Conservation (phyloP, 2,888 invertebrate species). For the Axea sp. region DNA sequence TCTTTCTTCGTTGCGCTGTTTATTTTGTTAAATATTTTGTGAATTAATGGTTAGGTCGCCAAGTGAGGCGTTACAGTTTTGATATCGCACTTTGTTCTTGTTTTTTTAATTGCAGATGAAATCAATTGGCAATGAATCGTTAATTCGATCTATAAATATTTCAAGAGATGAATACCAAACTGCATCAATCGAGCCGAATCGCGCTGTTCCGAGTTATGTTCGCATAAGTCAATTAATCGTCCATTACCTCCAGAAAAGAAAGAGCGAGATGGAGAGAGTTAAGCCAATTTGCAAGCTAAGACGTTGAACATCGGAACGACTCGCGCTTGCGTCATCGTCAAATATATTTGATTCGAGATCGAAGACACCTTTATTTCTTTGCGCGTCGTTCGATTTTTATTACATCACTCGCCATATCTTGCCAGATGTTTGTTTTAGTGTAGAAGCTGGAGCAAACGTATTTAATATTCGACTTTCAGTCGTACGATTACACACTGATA, state of each 20-base stretch:
- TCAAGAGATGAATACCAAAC: no score
- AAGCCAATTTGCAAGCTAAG: constrained; percentile 31
- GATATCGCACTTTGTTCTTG: no score
- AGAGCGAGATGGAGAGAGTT: constrained; percentile 14
- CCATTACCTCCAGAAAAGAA: constrained; percentile 34
- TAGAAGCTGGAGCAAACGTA: background rate
- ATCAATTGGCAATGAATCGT: no score
- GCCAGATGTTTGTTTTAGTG: constrained; percentile 22
- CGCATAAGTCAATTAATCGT: constrained; percentile 33
- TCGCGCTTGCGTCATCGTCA: constrained; percentile 38
- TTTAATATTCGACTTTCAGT: background rate
- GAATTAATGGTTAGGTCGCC: no score
- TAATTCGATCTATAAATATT: no score
- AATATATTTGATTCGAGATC: constrained; percentile 25
- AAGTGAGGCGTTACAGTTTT: no score
- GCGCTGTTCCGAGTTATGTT: constrained; percentile 6
- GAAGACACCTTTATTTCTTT: constrained; percentile 10
- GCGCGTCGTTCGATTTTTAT: constrained; percentile 15
- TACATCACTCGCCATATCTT: constrained; percentile 25
- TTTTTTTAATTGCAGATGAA: no score
- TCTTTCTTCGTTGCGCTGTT: no score
- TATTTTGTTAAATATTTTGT: no score
- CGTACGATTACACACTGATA: no score
- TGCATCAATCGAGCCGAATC: constrained; percentile 13
- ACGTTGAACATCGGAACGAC: constrained; percentile 5